phyloP scores from a whole-genome alignment of 2,888 invertebrate genomes.

The Acanthosepion lycidas region DNA sequence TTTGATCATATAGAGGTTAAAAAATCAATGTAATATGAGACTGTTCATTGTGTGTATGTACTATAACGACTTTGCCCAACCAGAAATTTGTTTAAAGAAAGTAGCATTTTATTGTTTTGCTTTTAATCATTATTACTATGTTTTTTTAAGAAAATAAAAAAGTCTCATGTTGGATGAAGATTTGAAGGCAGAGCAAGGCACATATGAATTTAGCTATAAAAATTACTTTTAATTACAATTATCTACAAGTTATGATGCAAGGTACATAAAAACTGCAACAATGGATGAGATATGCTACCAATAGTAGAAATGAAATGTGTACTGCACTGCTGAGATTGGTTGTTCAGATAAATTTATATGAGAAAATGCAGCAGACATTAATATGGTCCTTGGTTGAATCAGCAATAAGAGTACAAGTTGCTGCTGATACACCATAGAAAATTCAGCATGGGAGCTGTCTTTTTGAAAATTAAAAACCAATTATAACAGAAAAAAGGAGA shows the following conservation, averaged over 20 bases:
- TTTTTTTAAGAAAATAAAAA: not conserved
- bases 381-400: not conserved
- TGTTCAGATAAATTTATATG: not conserved
- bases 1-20: not conserved
- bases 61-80: not conserved
- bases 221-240: slow-evolving; percentile 6
- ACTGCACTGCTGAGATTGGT: not conserved
- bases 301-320: not conserved
- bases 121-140: not conserved
- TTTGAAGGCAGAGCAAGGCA: not conserved
- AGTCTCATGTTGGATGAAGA: slow-evolving; percentile 4
- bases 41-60: not conserved
- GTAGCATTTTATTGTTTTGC: not conserved
- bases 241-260: not conserved
- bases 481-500: not conserved
- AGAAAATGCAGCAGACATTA: not conserved
- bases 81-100: not conserved
- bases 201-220: not conserved
- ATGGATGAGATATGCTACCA: not conserved
- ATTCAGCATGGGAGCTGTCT: not conserved
- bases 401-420: not conserved
- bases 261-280: not conserved
- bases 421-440: not conserved
- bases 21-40: not conserved
- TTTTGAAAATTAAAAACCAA: not conserved